These are phyloP conservation scores for Morpho deidamia DNA, from an alignment of 2,888 invertebrate species.

Conservation along the genomic window DNA sequence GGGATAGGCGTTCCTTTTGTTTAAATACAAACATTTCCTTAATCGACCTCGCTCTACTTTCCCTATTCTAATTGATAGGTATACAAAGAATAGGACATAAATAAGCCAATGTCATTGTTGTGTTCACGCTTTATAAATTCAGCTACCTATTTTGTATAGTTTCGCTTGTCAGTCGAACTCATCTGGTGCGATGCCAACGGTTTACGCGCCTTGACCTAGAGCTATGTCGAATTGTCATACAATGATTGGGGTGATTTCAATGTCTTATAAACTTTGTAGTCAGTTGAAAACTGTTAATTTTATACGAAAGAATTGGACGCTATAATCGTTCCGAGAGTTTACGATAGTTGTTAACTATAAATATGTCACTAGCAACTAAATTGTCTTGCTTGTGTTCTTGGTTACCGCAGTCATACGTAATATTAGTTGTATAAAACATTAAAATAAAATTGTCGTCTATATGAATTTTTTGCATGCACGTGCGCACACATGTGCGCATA, in stretches of 20 bases:
- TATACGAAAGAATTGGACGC: too few species aligned
- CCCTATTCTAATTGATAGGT: not conserved
- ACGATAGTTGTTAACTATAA: not conserved
- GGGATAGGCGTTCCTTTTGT: not conserved
- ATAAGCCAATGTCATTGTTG: slow-evolving; percentile 16
- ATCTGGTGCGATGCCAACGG: slow-evolving; percentile 66
- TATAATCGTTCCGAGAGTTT: too few species aligned
- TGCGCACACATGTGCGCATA: too few species aligned
- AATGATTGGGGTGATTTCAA: slow-evolving; percentile 8
- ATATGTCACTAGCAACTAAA: too few species aligned
- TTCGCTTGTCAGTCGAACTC: slow-evolving; percentile 32
- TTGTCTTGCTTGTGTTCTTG: too few species aligned
- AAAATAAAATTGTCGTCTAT: too few species aligned
- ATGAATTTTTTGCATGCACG: too few species aligned
- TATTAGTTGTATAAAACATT: too few species aligned
- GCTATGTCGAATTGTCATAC: slow-evolving; percentile 34
- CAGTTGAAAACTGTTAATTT: not conserved
- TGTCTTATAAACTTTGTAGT: slow-evolving; percentile 1
- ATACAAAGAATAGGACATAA: not conserved
- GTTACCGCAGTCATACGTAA: too few species aligned
- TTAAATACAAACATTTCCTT: not conserved
- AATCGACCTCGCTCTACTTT: slow-evolving; percentile 5
- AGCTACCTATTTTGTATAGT: slow-evolving; percentile 12
- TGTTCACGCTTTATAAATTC: slow-evolving; percentile 24
- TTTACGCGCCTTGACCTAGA: slow-evolving; percentile 64